phyloP scores from a whole-genome alignment of 2,888 invertebrate species.

The Peribatodes rhomboidaria region DNA sequence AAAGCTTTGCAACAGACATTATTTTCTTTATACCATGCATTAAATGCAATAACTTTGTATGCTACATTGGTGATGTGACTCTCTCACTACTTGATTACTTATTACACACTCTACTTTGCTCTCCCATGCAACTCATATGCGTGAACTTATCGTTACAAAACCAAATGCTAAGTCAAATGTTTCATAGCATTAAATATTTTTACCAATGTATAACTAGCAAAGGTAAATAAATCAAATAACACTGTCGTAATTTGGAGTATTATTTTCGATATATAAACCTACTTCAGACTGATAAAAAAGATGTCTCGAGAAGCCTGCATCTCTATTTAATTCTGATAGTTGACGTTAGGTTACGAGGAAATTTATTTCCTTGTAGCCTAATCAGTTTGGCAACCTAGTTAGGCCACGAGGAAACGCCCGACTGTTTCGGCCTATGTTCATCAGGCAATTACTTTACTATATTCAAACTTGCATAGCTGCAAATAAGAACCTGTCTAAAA shows the following conservation, averaged over 20 bases:
- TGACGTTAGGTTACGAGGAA: too few relatives aligned
- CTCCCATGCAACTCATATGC: conserved; percentile 67
- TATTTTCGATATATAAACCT: conserved; percentile 15
- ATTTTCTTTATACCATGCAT: conserved; percentile 63
- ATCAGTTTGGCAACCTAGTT: too few relatives aligned
- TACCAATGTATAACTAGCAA: conserved; percentile 86
- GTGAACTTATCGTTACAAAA: conserved; percentile 76
- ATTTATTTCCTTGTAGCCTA: too few relatives aligned
- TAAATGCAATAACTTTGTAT: conserved; percentile 55
- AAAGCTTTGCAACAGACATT: conserved; percentile 72
- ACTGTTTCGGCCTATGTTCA: too few relatives aligned
- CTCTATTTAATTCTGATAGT: too few relatives aligned
- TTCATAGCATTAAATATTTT: conserved; percentile 85
- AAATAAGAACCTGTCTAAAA: too few relatives aligned
- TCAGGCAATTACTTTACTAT: too few relatives aligned
- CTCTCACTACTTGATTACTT: conserved; percentile 14
- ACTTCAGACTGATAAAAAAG: too few relatives aligned
- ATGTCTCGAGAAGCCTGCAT: too few relatives aligned
- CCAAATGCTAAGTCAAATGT: conserved; percentile 84
- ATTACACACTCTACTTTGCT: conserved; percentile 58
- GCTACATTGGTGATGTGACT: conserved; percentile 55
- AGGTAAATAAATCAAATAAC: conserved; percentile 85
- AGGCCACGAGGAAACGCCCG: too few relatives aligned
- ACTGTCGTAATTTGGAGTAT: conserved; percentile 56
- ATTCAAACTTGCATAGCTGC: too few relatives aligned